phyloP scores from a whole-genome alignment of 2,113 vertebrate genomes.

The Scomber scombrus region DNA sequence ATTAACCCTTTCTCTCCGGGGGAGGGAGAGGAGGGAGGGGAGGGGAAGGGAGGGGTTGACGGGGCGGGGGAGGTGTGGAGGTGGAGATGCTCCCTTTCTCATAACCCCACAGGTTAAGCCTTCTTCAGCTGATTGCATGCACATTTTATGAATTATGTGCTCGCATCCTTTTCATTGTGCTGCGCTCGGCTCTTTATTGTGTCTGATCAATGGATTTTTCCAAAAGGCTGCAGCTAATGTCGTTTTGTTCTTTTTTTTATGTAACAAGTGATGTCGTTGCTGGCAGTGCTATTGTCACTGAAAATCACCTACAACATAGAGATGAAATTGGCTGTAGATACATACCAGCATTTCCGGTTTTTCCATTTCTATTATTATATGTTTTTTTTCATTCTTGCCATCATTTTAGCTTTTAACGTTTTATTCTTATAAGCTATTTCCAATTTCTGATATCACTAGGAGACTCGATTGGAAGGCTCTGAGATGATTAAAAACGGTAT shows the following conservation, averaged over 20 bases:
- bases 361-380: too few species aligned
- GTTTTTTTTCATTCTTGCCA: not conserved
- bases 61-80: slow-evolving; percentile 37
- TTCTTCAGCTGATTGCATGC: slow-evolving; percentile 70
- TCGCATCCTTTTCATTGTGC: slow-evolving; percentile 49
- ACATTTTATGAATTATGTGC: slow-evolving; percentile 69
- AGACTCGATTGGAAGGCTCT: not conserved
- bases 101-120: slow-evolving; percentile 78
- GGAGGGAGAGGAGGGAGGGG: slow-evolving; percentile 24
- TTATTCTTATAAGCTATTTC: not conserved
- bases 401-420: not conserved
- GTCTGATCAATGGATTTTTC: slow-evolving; percentile 58
- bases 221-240: slow-evolving; percentile 39
- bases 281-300: slow-evolving; percentile 10
- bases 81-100: slow-evolving; percentile 73
- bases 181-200: slow-evolving; percentile 55
- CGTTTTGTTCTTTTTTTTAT: slow-evolving; percentile 37
- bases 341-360: too few species aligned
- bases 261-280: slow-evolving; percentile 35
- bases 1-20: slow-evolving; percentile 86
- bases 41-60: not conserved
- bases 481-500: not conserved
- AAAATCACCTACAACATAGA: not conserved
- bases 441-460: not conserved
- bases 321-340: not conserved